A percentile compares a stretch with the other conserved stretches of the same genome.
phyloP scores from a whole-genome alignment of 2,113 vertebrate species.

The rat (Rattus norvegicus) region GRCr8 NC_086028.1:28495501-28496000 shows the following conservation, averaged over 20 bases:
- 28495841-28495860: neutral
- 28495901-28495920: too few relatives aligned
- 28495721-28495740: slow-evolving; percentile 13
- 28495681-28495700: neutral
- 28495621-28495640: neutral
- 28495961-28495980: neutral
- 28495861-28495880: neutral
- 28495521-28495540: neutral
- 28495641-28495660: neutral
- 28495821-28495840: neutral
- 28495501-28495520: neutral
- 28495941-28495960: neutral
- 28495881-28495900: neutral
- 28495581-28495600: neutral
- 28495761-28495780: neutral
- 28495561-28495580: too few relatives aligned
- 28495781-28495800: slow-evolving; percentile 46
- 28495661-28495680: neutral
- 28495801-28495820: neutral
- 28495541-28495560: too few relatives aligned
- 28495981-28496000: neutral
- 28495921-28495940: neutral
- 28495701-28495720: neutral
- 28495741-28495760: neutral
- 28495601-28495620: neutral